phyloP scores from a whole-genome alignment of 1,140 invertebrate species.

The Drosophila hydei region DNA sequence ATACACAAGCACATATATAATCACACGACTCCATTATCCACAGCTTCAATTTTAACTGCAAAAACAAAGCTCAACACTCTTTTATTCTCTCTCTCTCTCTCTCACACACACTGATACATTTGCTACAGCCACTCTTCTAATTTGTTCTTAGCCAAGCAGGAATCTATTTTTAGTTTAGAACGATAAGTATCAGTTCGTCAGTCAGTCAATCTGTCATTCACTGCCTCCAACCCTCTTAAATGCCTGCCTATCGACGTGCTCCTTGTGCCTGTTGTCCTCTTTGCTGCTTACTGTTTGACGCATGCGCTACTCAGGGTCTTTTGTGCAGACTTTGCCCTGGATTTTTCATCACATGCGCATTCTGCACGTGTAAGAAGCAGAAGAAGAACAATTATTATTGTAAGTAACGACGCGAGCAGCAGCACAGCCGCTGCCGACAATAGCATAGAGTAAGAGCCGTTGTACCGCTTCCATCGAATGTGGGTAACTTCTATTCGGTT shows the following conservation, averaged over 20 bases:
- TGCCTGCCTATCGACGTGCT: constrained; percentile 34
- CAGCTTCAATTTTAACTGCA: neutral
- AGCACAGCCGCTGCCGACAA: neutral
- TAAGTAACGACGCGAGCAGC: constrained; percentile 15
- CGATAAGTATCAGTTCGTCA: constrained; percentile 36
- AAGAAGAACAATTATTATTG: constrained; percentile 8
- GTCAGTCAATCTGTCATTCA: constrained; percentile 10
- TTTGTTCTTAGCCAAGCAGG: constrained; percentile 20
- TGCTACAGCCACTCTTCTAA: neutral
- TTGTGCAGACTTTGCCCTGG: constrained; percentile 72
- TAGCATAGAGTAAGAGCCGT: constrained; percentile 15
- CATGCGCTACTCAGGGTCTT: constrained; percentile 39
- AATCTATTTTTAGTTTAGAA: constrained; percentile 40
- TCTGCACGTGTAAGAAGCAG: constrained; percentile 58
- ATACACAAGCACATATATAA: too few species aligned
- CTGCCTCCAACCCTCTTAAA: neutral
- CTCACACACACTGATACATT: neutral
- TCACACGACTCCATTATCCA: too few species aligned
- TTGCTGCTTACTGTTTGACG: constrained; percentile 13
- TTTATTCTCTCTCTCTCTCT: neutral
- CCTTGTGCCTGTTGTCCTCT: constrained; percentile 40
- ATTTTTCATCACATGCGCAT: constrained; percentile 76
- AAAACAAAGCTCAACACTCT: neutral
- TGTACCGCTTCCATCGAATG: neutral
- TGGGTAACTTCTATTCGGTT: too few species aligned